Conservation (phyloP, 2,888 invertebrate species). For the Megalurothrips usitatus region DNA sequence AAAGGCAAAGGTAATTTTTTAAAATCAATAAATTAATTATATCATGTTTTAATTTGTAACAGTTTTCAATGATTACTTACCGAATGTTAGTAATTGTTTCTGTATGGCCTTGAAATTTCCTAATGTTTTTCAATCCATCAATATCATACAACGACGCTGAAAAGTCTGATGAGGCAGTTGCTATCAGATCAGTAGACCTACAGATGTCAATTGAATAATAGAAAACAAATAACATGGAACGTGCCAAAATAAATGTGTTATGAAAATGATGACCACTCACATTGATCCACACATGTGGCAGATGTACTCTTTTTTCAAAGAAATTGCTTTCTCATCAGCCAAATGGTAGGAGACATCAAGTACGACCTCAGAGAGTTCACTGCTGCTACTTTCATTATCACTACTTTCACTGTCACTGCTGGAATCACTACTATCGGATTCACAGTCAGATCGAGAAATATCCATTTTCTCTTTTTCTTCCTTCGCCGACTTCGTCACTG, state of each 20-base stretch:
- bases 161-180: slow-evolving; percentile 47
- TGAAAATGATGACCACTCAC: slow-evolving; percentile 44
- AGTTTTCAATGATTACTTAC: neutral
- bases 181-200: neutral
- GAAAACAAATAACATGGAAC: neutral
- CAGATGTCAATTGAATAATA: slow-evolving; percentile 29
- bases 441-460: neutral
- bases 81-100: neutral
- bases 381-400: neutral
- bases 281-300: slow-evolving; percentile 55
- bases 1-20: neutral
- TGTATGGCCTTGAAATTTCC: neutral
- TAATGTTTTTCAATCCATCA: neutral
- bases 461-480: neutral
- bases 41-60: neutral
- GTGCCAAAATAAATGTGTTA: slow-evolving; percentile 24
- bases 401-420: neutral
- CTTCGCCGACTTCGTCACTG: neutral
- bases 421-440: neutral
- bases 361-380: neutral
- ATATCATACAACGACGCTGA: slow-evolving; percentile 43
- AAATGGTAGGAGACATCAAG: slow-evolving; percentile 37
- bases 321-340: slow-evolving; percentile 51
- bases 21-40: neutral
- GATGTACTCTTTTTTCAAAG: slow-evolving; percentile 56